Evolutionary conservation across 2,797 vertebrate genomes (phyloP).

Genomic region (Heteromormyrus szaboi): DNA sequence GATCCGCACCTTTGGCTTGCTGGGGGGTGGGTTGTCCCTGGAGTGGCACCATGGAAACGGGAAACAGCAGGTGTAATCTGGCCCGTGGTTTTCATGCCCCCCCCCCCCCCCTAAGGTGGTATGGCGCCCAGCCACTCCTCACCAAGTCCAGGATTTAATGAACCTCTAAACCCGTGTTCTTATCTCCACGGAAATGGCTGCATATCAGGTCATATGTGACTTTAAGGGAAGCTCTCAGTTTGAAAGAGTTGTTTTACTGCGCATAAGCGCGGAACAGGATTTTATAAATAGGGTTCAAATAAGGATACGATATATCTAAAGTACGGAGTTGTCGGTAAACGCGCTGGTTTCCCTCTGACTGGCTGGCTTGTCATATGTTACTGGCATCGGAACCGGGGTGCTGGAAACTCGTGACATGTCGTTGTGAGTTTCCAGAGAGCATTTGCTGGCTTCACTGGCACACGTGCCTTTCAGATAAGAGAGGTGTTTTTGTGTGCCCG

Average conservation of each 20-base stretch:
- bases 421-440: background rate
- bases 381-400: background rate
- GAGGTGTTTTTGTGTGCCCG: background rate
- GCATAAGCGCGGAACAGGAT: background rate
- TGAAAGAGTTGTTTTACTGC: background rate
- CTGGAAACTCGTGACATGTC: background rate
- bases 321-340: background rate
- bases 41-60: conserved; percentile 38
- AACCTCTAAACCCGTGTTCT: background rate
- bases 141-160: background rate
- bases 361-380: background rate
- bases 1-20: conserved; percentile 1
- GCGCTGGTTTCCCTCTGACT: background rate
- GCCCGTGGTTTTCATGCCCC: background rate
- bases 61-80: conserved; percentile 37
- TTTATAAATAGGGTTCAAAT: background rate
- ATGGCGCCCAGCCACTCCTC: background rate
- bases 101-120: background rate
- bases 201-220: background rate
- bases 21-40: conserved; percentile 18
- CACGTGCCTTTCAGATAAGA: background rate
- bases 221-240: background rate
- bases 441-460: background rate
- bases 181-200: background rate
- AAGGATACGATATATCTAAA: background rate